phyloP scores from a whole-genome alignment of 2,888 invertebrate species.

The Muschampia plurimacula region DNA sequence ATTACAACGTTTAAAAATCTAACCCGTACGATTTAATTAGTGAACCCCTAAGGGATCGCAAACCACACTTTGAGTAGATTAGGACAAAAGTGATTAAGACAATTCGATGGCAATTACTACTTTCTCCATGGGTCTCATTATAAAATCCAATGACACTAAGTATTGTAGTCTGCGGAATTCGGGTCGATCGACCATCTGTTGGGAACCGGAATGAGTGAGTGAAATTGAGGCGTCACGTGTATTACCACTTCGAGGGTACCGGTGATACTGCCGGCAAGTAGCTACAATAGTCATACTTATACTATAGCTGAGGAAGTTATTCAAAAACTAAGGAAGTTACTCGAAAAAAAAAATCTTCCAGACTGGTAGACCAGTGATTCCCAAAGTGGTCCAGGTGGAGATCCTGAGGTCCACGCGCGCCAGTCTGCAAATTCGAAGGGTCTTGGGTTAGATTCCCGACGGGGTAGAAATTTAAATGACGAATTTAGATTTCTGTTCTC shows the following conservation, averaged over 20 bases:
- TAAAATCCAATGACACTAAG: slow-evolving; percentile 35
- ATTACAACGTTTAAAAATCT: no score
- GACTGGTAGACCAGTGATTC: no score
- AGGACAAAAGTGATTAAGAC: slow-evolving; percentile 7
- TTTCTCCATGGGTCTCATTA: slow-evolving; percentile 31
- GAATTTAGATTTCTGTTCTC: no score
- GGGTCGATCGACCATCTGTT: slow-evolving; percentile 51
- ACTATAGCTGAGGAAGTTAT: no score
- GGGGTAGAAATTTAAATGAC: no score
- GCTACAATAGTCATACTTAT: background rate
- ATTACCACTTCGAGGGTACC: slow-evolving; percentile 42
- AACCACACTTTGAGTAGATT: background rate
- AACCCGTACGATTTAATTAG: background rate
- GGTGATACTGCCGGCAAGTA: background rate
- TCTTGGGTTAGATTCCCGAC: no score
- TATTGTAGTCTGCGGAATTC: slow-evolving; percentile 47
- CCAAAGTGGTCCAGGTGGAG: no score
- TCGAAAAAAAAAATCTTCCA: no score
- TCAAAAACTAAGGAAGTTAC: no score
- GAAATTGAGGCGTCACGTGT: slow-evolving; percentile 54
- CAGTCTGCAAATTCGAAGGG: no score
- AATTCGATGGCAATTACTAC: slow-evolving; percentile 38
- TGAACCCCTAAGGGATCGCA: no score
- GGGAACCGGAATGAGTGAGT: slow-evolving; percentile 52
- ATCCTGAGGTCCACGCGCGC: no score